A percentile compares a stretch with the other conserved stretches of the same genome.
phyloP scores from a whole-genome alignment of 1,140 invertebrate genomes.

The Drosophila mayri region DNA sequence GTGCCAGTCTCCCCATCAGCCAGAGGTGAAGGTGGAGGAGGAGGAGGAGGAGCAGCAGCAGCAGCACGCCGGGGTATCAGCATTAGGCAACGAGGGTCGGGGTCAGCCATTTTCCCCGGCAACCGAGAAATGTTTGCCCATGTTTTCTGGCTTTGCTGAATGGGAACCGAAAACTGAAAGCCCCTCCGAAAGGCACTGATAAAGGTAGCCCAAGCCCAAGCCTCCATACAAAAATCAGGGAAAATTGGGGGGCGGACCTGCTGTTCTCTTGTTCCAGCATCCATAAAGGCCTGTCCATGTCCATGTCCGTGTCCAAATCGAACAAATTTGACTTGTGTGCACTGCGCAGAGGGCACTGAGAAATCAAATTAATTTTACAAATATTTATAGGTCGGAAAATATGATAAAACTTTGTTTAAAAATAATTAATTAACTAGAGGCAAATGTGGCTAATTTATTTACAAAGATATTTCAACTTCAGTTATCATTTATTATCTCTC shows the following conservation, averaged over 20 bases:
- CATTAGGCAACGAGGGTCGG: conserved; percentile 32
- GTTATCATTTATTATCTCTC: conserved; percentile 8
- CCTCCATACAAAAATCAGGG: neutral
- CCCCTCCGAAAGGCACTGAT: conserved; percentile 35
- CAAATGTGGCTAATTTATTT: neutral
- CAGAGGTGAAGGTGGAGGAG: neutral
- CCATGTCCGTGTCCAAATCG: conserved; percentile 27
- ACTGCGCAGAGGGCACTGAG: neutral
- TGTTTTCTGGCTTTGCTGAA: conserved; percentile 39
- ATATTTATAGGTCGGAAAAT: no score
- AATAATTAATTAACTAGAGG: no score
- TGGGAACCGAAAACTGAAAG: neutral
- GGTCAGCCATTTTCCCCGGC: conserved; percentile 41
- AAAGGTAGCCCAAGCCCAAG: conserved; percentile 11
- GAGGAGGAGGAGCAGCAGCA: neutral
- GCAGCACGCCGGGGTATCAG: conserved; percentile 27
- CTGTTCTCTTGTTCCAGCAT: conserved; percentile 18
- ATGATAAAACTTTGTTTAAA: no score
- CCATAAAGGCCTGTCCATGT: conserved; percentile 36
- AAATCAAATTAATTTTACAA: neutral
- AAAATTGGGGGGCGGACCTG: conserved; percentile 12
- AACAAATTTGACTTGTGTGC: conserved; percentile 38
- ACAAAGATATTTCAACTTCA: neutral
- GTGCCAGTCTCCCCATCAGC: conserved; percentile 34
- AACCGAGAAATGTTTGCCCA: conserved; percentile 45